Evolutionary conservation across 2,113 vertebrate species (phyloP).

Genomic region (Trichechus manatus): DNA sequence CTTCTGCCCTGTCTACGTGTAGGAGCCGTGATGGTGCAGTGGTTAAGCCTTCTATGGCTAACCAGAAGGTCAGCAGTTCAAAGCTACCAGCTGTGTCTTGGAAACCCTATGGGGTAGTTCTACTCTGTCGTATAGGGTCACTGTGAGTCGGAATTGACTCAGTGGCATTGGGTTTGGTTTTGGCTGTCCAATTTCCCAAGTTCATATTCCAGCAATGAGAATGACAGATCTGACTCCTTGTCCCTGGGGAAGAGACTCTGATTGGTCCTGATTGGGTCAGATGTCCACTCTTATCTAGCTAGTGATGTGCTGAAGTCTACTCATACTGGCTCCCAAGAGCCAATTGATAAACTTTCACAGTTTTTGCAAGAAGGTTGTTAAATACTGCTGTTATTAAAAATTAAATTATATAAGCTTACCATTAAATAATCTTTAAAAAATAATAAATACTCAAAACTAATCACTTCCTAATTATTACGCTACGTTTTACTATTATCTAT

Average conservation of each 20-base stretch:
- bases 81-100: too few relatives aligned
- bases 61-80: too few relatives aligned
- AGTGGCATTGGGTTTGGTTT: too few relatives aligned
- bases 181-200: neutral
- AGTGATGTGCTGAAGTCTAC: neutral
- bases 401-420: neutral
- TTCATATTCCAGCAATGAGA: neutral
- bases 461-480: neutral
- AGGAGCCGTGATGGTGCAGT: too few relatives aligned
- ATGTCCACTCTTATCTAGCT: neutral
- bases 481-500: neutral
- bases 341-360: neutral
- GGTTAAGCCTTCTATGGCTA: too few relatives aligned
- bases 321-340: neutral
- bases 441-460: neutral
- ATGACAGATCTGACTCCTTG: neutral
- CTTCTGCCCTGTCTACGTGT: neutral
- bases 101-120: too few relatives aligned
- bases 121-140: too few relatives aligned
- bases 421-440: neutral
- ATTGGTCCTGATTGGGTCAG: neutral
- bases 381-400: conserved; percentile 12
- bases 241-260: neutral
- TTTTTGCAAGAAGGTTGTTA: neutral
- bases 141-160: too few relatives aligned